Base-by-base conservation (phyloP, 1,140 invertebrate genomes). In the Maniola jurtina region DNA sequence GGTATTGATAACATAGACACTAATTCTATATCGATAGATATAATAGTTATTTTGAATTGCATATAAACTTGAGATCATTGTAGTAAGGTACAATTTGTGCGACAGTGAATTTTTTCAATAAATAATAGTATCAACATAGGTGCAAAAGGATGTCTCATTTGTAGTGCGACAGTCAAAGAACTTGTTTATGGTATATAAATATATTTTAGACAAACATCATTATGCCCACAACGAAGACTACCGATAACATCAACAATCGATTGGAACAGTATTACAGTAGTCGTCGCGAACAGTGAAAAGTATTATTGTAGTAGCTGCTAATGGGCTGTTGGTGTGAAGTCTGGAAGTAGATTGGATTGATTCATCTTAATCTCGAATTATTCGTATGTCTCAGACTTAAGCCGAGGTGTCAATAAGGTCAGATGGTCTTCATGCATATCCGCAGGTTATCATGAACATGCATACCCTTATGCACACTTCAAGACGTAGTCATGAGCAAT, bases 391-490 rank as follows among this genome's bases (percentile, higher is more conserved):
- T 70, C 64, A 59, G 57, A 64, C 70, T 77, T 71, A 70, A 76
- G 63, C 74, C 59, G 54, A 68, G 52, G 63, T 73, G 70, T 42
- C 56, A 71, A 75, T 64, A 56, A 66, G 80, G 81, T 85, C 80
- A 86, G 75, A 77, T 79, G 68, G 61, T 50, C 36, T 68, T 57
- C 59, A 66, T 63, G 71, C 57, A 63, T 79, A 80, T 80, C 76
- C 76, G 72, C 76, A 80, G 83, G 80, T 88, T 89, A 89, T 89
- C 86, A 61, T 54, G 47, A 74, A 66, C 85, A 88, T 86, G 85
- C 80, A 50, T 72, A 72, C 68, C 68, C 81, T 80, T 80, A 90
- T 84, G 85, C 50, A 71, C 47, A 80, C 68, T 73, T 67, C 61
- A 45, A 45, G 25, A 67, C 66, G 79, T 83, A 75, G 76, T 86